Evolutionary conservation across 2,888 invertebrate genomes (phyloP), one percentile per base, ranked within the genome.

Genomic region (Apotomis betuletana): DNA sequence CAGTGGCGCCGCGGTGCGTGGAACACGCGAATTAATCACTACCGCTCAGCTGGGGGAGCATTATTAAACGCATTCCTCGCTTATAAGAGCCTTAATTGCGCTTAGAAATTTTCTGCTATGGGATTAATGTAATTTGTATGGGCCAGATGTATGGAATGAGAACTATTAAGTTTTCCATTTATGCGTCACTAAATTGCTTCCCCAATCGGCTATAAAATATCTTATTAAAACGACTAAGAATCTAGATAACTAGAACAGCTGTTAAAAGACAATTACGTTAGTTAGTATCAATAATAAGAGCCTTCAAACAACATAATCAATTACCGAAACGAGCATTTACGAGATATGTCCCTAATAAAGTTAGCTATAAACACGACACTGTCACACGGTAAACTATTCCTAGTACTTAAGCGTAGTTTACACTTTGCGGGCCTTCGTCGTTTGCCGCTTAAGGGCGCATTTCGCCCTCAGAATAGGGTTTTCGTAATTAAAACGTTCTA

Each of bases 401-500:
- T 55, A 52, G 60, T 64, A 67, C 64, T 52, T 67, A 44, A 61
- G 38, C 69, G 71, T 67, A 64, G 70, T 71, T 71, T 75, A 74
- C 72, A 61, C 71, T 70, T 63, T 71, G 63, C 64, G 36, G 81
- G 71, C 77, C 80, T 79, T 70, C 77, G 77, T 75, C 84, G 80
- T 85, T 82, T 79, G 83, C 74, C 85, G 84, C 87, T 90, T 90
- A 86, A 91, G 87, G 85, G 89, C 87, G 80, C 88, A 88, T 91
- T 88, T 87, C 86, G 89, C 90, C 90, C 90, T 88, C 85, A 81
- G 81, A 90, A 91, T 88, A 87, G 88, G 85, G 85, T 83, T 85
- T 85, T 84, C 82, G 89, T 92, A 92, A 92, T 93, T 92, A 92
- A 92, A 92, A 86, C 90, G 85, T 88, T 87, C 87, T 91, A 89